phyloP scores from a whole-genome alignment of 1,140 invertebrate species.

The Trichogramma pretiosum region DNA sequence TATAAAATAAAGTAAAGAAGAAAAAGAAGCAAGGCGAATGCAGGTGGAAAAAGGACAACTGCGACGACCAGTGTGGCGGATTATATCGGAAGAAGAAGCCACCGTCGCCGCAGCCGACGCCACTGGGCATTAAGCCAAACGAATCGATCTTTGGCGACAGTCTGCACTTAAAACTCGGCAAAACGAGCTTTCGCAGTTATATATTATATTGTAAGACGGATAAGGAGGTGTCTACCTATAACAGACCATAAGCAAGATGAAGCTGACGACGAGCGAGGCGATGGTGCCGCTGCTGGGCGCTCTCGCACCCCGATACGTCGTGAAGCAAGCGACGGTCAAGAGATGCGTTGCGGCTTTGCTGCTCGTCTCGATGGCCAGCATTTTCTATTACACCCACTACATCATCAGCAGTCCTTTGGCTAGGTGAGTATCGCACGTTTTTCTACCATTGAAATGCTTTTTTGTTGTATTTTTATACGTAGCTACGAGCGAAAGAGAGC shows the following conservation, averaged over 20 bases:
- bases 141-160: background rate
- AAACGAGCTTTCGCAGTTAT: no score
- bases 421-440: slow-evolving; percentile 53
- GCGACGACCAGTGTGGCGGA: no score
- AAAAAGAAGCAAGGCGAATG: no score
- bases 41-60: no score
- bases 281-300: slow-evolving; percentile 39
- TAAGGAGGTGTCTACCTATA: no score
- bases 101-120: background rate
- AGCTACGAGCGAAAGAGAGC: no score
- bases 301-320: slow-evolving; percentile 47
- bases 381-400: slow-evolving; percentile 67
- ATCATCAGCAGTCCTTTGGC: slow-evolving; percentile 60
- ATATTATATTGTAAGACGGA: no score
- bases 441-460: no score
- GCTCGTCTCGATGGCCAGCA: slow-evolving; percentile 58
- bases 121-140: background rate
- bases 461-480: no score
- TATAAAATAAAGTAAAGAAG: background rate
- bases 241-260: no score
- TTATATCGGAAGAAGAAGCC: background rate
- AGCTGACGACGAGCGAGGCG: slow-evolving; percentile 37
- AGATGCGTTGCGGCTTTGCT: slow-evolving; percentile 60
- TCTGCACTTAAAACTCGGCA: no score
- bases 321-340: slow-evolving; percentile 61